These are phyloP conservation scores for Alloscopus bannaensis DNA, from an alignment of 2,888 invertebrate species.

Conservation along the genomic window DNA sequence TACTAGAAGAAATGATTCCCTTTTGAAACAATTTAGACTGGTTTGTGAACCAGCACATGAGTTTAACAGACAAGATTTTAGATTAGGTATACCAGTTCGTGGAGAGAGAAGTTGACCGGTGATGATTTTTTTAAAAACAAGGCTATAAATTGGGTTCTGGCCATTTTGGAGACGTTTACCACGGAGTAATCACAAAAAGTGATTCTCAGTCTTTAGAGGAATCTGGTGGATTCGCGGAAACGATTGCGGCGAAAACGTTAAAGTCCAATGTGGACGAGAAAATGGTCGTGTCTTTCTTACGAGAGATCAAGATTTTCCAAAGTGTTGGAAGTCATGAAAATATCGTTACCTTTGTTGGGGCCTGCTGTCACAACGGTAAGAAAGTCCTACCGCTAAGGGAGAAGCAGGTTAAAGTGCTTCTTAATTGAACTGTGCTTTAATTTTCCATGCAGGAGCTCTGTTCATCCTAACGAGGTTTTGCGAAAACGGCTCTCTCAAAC, in stretches of 20 bases:
- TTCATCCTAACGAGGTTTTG: slow-evolving; percentile 29
- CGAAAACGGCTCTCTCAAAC: slow-evolving; percentile 6
- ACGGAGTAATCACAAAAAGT: background rate
- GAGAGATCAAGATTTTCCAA: slow-evolving; percentile 23
- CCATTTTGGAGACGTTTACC: slow-evolving; percentile 13
- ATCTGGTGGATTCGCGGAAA: background rate
- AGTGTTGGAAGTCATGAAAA: slow-evolving; percentile 24
- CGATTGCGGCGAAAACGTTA: slow-evolving; percentile 17
- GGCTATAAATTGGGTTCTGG: slow-evolving; percentile 7
- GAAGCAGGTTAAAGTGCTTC: background rate
- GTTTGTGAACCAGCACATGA: background rate
- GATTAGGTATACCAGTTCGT: no score
- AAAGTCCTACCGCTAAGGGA: background rate
- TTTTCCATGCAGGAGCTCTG: slow-evolving; percentile 9
- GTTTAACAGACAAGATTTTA: background rate
- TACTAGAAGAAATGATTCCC: background rate
- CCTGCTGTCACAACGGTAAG: slow-evolving; percentile 12
- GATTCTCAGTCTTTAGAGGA: background rate
- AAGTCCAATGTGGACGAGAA: background rate
- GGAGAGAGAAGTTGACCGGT: no score
- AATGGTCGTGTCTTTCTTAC: slow-evolving; percentile 11
- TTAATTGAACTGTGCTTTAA: background rate
- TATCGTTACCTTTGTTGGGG: slow-evolving; percentile 16
- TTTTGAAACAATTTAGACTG: background rate
- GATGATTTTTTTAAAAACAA: no score